Evolutionary conservation across 2,113 vertebrate genomes (phyloP).

Genomic region (Trematocara stigmaticum): DNA sequence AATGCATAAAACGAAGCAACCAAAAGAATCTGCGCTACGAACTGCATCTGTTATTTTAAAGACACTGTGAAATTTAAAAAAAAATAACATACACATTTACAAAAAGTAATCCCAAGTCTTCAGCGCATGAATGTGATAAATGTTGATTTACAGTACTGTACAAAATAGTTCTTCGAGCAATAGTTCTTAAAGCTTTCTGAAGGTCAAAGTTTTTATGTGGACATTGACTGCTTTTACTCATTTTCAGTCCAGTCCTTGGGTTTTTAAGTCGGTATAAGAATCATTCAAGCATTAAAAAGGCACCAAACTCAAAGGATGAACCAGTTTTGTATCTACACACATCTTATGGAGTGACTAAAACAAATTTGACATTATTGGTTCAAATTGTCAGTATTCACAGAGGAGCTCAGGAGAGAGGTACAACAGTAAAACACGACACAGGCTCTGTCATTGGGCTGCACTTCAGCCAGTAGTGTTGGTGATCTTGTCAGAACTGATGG

Average conservation of each 20-base stretch:
- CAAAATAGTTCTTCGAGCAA: not conserved
- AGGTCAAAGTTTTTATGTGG: not conserved
- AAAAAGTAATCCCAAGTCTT: not conserved
- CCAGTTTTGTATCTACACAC: not conserved
- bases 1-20: not conserved
- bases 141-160: not conserved
- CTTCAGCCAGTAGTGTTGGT: not conserved
- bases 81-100: not conserved
- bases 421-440: not conserved
- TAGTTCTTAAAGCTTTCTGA: not conserved
- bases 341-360: not conserved
- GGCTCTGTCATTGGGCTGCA: not conserved
- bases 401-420: not conserved
- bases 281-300: not conserved
- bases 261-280: not conserved
- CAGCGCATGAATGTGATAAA: not conserved
- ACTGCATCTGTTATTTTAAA: not conserved
- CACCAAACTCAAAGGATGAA: not conserved
- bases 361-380: not conserved
- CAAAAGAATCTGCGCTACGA: not conserved
- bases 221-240: not conserved
- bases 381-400: not conserved
- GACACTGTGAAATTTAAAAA: rapidly evolving
- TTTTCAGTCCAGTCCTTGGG: not conserved
- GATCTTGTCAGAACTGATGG: not conserved